Evolutionary conservation across 2,113 vertebrate species (phyloP).

Genomic region (Paramormyrops kingsleyae): DNA sequence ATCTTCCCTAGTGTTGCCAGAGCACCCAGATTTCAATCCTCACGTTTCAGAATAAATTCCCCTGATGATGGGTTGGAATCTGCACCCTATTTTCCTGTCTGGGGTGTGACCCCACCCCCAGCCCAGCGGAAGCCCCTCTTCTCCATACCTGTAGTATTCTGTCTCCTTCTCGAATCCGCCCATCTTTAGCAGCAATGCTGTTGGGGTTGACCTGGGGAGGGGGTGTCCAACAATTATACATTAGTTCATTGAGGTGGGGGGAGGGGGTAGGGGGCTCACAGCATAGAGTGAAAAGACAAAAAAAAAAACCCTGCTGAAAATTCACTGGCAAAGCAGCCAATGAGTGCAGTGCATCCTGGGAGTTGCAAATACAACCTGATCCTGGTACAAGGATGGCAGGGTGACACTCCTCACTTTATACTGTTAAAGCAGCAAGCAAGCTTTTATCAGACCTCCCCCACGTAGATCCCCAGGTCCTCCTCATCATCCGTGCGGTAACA

Average conservation of each 20-base stretch:
- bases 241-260: background rate
- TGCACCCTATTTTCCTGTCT: background rate
- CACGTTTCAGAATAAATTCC: background rate
- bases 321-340: background rate
- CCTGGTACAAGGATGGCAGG: background rate
- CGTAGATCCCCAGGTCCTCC: constrained; percentile 83
- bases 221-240: background rate
- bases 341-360: background rate
- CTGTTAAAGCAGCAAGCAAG: background rate
- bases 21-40: background rate
- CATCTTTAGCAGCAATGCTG: constrained; percentile 82
- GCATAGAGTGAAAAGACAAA: background rate
- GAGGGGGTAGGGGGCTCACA: background rate
- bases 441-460: constrained; percentile 71
- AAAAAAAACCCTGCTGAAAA: background rate
- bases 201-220: constrained; percentile 76
- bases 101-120: background rate
- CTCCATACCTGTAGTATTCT: constrained; percentile 62
- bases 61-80: background rate
- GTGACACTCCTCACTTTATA: background rate
- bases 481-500: constrained; percentile 89
- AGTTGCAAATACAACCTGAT: background rate
- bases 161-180: constrained; percentile 80
- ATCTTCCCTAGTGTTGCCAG: background rate
- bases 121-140: background rate